Evolutionary conservation across 2,113 vertebrate species (phyloP).

Genomic region (Geococcyx californianus): DNA sequence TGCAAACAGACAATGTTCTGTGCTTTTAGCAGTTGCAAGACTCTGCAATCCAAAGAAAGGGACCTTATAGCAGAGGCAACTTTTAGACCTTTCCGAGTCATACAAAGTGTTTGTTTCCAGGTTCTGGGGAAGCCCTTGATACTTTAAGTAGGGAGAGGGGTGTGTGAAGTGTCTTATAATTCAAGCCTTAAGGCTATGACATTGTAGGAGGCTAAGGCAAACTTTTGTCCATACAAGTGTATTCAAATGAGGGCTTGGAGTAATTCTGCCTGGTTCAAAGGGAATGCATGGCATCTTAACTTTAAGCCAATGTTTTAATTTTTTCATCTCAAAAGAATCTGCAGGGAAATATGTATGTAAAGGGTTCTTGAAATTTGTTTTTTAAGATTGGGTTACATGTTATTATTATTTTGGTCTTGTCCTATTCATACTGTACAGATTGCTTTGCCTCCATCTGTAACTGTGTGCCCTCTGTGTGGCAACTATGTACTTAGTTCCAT

Average conservation of each 20-base stretch:
- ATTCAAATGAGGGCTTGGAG: background rate
- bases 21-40: background rate
- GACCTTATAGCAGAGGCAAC: background rate
- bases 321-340: constrained; percentile 1
- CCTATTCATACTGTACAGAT: background rate
- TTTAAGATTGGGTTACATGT: background rate
- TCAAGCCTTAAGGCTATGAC: background rate
- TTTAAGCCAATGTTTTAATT: background rate
- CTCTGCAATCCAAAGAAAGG: background rate
- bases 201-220: background rate
- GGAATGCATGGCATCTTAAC: background rate
- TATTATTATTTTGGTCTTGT: background rate
- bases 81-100: background rate
- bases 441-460: background rate
- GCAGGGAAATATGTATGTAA: background rate
- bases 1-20: background rate
- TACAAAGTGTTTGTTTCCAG: background rate
- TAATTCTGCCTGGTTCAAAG: background rate
- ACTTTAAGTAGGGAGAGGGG: background rate
- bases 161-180: background rate
- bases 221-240: background rate
- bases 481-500: background rate
- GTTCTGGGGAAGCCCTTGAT: background rate
- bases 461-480: background rate
- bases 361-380: background rate